A percentile compares a stretch with the other conserved stretches of the same genome.
Evolutionary conservation across 2,888 invertebrate genomes (phyloP).

Genomic region (Tanytarsus gracilentus): DNA sequence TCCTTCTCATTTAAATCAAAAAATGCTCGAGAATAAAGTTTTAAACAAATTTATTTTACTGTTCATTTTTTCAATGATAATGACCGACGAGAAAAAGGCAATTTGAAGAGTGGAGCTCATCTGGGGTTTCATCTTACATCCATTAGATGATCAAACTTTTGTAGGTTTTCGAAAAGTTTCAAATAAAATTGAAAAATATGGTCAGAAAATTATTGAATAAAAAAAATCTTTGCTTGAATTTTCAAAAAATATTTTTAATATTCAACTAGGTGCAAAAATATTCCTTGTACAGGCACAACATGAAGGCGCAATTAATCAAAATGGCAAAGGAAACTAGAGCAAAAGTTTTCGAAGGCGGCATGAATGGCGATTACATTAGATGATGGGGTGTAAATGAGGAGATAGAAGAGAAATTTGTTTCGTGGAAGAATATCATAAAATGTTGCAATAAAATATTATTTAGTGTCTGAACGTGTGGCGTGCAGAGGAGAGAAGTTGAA

Average conservation of each 20-base stretch:
- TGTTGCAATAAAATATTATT: slow-evolving; percentile 26
- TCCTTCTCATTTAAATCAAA: too few species aligned
- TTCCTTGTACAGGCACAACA: slow-evolving; percentile 25
- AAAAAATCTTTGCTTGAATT: background rate
- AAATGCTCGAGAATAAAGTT: too few species aligned
- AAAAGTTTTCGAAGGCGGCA: background rate
- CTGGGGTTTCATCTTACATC: too few species aligned
- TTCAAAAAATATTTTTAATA: background rate
- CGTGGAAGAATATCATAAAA: slow-evolving; percentile 2
- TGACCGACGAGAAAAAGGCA: too few species aligned
- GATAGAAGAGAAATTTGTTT: slow-evolving; percentile 2
- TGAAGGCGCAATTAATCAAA: slow-evolving; percentile 27
- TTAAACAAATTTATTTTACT: too few species aligned
- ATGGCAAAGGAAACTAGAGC: background rate
- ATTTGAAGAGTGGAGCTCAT: too few species aligned
- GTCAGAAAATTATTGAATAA: too few species aligned
- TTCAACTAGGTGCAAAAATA: background rate
- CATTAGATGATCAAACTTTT: too few species aligned
- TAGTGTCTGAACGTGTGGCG: slow-evolving; percentile 7
- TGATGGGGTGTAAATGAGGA: background rate
- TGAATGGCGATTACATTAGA: background rate
- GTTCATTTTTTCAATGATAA: too few species aligned
- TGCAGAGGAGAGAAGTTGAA: background rate
- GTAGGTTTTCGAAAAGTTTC: too few species aligned
- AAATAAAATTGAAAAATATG: too few species aligned